Conservation (phyloP, 1,140 invertebrate species). For the Ylistrum balloti region DNA sequence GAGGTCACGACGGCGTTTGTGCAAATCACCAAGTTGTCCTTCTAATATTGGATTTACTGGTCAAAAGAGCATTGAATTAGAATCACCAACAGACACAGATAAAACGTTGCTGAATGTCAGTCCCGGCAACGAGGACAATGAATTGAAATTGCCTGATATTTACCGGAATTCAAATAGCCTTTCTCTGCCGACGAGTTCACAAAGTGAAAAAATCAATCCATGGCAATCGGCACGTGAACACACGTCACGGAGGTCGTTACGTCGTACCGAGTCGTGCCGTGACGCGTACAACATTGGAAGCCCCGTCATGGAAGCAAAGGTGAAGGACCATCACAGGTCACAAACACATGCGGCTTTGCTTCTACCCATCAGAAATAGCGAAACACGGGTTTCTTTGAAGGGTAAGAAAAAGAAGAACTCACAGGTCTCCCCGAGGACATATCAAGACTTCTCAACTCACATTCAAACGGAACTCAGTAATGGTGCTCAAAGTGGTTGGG, state of each 20-base stretch:
- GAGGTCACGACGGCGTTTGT: constrained; percentile 43
- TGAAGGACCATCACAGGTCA: constrained; percentile 48
- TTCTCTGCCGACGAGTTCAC: constrained; percentile 45
- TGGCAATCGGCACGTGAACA: constrained; percentile 50
- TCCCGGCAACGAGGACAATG: constrained; percentile 41
- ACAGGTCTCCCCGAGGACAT: neutral
- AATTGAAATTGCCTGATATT: constrained; percentile 56
- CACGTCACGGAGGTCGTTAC: constrained; percentile 47
- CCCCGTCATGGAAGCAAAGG: constrained; percentile 38
- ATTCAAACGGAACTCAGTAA: constrained; percentile 40
- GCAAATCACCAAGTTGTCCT: constrained; percentile 58
- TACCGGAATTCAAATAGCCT: constrained; percentile 52
- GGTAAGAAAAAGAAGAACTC: constrained; percentile 57
- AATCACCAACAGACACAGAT: constrained; percentile 4
- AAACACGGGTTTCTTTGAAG: constrained; percentile 44
- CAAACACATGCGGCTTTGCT: constrained; percentile 58
- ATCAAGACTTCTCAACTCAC: constrained; percentile 13
- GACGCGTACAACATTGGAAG: constrained; percentile 36
- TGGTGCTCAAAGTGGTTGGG: constrained; percentile 52
- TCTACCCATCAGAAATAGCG: constrained; percentile 57
- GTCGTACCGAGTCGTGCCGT: constrained; percentile 51
- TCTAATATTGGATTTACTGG: constrained; percentile 50
- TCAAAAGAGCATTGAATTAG: constrained; percentile 17
- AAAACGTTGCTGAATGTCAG: constrained; percentile 44
- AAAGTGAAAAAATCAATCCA: constrained; percentile 42